phyloP scores from a whole-genome alignment of 2,888 invertebrate genomes.

The Tenthredo mesomela region DNA sequence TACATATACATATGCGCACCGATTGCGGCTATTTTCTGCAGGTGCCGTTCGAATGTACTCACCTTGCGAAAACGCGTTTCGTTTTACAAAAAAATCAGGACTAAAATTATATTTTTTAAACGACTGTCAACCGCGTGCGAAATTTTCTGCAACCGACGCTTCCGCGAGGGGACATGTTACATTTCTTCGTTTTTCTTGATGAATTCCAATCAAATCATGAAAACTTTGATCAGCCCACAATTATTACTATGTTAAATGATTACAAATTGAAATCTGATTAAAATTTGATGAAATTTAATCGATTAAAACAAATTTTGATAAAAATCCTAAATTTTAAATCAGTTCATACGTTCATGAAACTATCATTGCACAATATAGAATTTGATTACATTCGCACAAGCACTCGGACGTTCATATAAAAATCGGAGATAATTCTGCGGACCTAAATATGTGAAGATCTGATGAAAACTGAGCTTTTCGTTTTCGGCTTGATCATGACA shows the following conservation, averaged over 20 bases:
- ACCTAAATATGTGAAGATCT: neutral
- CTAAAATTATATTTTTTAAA: neutral
- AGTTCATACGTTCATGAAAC: neutral
- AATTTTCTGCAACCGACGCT: neutral
- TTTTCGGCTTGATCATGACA: neutral
- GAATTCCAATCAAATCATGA: neutral
- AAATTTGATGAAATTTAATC: neutral
- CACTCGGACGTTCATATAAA: no score
- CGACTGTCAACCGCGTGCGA: neutral
- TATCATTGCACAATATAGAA: no score
- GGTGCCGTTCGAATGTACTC: conserved; percentile 46
- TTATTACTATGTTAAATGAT: neutral
- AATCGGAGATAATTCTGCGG: neutral
- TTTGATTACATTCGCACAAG: no score
- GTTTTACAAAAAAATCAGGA: neutral
- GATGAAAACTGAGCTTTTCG: neutral
- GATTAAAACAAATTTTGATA: neutral
- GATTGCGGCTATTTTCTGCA: conserved; percentile 9
- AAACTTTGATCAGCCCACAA: neutral
- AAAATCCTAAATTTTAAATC: no score
- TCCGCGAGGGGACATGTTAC: neutral
- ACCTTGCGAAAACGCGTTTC: conserved; percentile 30
- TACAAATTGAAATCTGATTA: neutral
- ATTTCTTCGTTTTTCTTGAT: neutral
- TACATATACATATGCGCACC: neutral